A percentile compares a stretch with the other conserved stretches of the same genome.
These are phyloP conservation scores for Alcedo quadribrachys DNA, from an alignment of 2,797 vertebrate genomes.

Conservation along the genomic window DNA sequence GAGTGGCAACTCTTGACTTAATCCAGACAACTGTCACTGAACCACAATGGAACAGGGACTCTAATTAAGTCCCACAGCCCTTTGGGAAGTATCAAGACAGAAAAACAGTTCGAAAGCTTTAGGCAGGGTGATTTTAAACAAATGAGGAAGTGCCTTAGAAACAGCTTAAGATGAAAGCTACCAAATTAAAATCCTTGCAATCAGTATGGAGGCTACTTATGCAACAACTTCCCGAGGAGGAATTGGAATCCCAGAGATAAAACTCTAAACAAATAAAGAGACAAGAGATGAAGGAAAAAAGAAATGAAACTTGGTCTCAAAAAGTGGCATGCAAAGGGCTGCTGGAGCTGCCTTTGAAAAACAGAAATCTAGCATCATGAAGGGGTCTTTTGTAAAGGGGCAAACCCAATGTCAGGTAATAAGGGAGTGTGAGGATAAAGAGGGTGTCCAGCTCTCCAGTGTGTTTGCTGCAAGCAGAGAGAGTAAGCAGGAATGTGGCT, in stretches of 20 bases:
- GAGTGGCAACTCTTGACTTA: slow-evolving; percentile 62
- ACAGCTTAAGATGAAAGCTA: slow-evolving; percentile 68
- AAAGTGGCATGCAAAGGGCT: not conserved
- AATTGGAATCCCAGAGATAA: slow-evolving; percentile 68
- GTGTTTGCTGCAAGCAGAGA: not conserved
- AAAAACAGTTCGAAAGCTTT: slow-evolving; percentile 41
- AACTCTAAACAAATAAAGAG: slow-evolving; percentile 60
- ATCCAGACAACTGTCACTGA: slow-evolving; percentile 39
- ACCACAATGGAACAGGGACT: slow-evolving; percentile 33
- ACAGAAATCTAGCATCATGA: accelerated
- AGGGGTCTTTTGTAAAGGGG: not conserved
- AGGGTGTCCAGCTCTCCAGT: not conserved
- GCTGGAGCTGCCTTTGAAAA: not conserved
- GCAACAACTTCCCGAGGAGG: slow-evolving; percentile 64
- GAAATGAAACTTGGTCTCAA: slow-evolving; percentile 33
- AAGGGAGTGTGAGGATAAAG: not conserved
- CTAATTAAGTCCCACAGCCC: slow-evolving; percentile 54
- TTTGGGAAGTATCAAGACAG: slow-evolving; percentile 58
- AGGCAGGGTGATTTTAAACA: slow-evolving; percentile 70
- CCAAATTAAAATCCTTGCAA: slow-evolving; percentile 68
- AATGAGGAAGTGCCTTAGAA: slow-evolving; percentile 64
- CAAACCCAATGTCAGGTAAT: not conserved
- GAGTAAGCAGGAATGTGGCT: accelerated
- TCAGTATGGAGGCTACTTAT: slow-evolving; percentile 65
- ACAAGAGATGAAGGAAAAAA: slow-evolving; percentile 24